phyloP scores from a whole-genome alignment of 37 sponge, comb jelly and placozoan species.

The Corticium candelabrum region DNA sequence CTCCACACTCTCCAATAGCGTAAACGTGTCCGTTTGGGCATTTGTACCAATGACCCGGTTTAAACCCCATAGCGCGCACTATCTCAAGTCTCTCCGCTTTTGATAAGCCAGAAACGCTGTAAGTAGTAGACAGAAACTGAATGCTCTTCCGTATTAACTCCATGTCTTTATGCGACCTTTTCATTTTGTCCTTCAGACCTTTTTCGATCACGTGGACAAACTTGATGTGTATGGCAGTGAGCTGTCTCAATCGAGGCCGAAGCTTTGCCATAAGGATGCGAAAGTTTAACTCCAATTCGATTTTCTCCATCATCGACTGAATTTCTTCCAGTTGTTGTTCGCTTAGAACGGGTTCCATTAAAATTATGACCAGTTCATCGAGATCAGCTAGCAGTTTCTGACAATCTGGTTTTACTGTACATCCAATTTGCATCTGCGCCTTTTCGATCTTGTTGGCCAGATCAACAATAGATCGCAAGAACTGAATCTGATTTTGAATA shows the following conservation, averaged over 20 bases:
- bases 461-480: conserved; percentile 12
- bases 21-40: conserved; percentile 81
- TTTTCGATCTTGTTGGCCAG: background rate
- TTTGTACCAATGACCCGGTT: conserved; percentile 78
- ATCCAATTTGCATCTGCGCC: background rate
- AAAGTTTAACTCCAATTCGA: background rate
- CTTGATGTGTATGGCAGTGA: background rate
- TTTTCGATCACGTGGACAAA: background rate
- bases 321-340: background rate
- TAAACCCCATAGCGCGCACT: conserved; percentile 63
- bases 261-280: background rate
- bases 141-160: conserved; percentile 5
- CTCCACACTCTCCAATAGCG: conserved; percentile 91
- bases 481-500: conserved; percentile 22
- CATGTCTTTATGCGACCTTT: conserved; percentile 18
- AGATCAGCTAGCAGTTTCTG: background rate
- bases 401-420: background rate
- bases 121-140: conserved; percentile 16
- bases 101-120: conserved; percentile 37
- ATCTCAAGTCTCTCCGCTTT: conserved; percentile 47
- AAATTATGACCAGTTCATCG: background rate
- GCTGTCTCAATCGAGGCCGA: background rate
- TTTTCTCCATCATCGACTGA: background rate
- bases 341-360: background rate
- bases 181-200: too few relatives aligned